Percentiles rank a stretch among this genome's conserved stretches.
phyloP scores from a whole-genome alignment of 2,113 vertebrate genomes.

The Rhipidura dahli region DNA sequence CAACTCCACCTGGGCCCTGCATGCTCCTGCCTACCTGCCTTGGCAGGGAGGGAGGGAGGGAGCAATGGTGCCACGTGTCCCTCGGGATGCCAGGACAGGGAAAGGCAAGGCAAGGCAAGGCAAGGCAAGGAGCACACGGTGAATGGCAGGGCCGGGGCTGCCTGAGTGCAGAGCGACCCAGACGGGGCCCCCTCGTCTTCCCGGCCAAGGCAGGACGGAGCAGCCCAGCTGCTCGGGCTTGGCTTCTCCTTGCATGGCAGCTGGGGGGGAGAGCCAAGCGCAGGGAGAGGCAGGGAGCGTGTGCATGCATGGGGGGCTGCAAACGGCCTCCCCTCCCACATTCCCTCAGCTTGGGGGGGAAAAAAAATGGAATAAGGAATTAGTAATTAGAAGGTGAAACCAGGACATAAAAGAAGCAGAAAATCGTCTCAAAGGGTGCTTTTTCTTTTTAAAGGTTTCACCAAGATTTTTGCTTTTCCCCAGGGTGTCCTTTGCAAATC shows the following conservation, averaged over 20 bases:
- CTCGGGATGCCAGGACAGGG: background rate
- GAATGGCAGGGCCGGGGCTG: conserved; percentile 31
- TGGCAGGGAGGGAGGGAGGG: background rate
- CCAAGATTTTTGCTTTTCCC: conserved; percentile 53
- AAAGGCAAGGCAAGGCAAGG: background rate
- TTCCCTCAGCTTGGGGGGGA: background rate
- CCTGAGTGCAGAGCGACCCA: conserved; percentile 46
- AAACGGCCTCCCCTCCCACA: background rate
- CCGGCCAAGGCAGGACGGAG: conserved; percentile 66
- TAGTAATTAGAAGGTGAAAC: conserved; percentile 57
- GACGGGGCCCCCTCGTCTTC: conserved; percentile 61
- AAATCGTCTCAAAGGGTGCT: background rate
- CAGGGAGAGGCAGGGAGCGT: background rate
- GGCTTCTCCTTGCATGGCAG: conserved; percentile 55
- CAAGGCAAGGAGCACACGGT: background rate
- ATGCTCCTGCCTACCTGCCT: background rate
- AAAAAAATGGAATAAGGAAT: background rate
- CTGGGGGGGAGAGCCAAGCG: conserved; percentile 30
- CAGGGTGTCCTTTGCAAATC: conserved; percentile 58
- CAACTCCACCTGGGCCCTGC: background rate
- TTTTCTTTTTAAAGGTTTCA: conserved; percentile 25
- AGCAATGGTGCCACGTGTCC: fast-evolving
- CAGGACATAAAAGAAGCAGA: conserved; percentile 42
- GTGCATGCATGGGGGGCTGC: background rate
- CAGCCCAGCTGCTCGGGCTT: conserved; percentile 63